A percentile compares a stretch with the other conserved stretches of the same genome.
Conservation (phyloP, 1,140 invertebrate species). For the Yoshiicerus persimilis region DNA sequence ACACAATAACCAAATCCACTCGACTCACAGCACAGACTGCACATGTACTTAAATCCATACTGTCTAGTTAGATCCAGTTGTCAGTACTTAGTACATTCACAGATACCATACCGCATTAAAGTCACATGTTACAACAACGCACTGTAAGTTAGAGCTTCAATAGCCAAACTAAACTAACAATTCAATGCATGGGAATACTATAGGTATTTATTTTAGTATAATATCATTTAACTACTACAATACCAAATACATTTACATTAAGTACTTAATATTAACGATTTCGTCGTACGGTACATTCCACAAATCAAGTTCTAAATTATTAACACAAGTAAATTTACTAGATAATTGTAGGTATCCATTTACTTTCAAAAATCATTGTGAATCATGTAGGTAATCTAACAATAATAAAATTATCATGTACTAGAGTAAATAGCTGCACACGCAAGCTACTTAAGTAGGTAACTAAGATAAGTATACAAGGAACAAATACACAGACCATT, state of each 20-base stretch:
- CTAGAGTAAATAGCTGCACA: background rate
- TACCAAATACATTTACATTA: background rate
- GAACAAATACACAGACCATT: conserved; percentile 7
- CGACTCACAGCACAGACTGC: background rate
- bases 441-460: background rate
- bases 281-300: background rate
- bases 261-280: background rate
- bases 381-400: background rate
- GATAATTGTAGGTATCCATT: background rate
- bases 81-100: background rate
- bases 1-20: background rate
- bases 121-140: background rate
- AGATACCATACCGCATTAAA: background rate
- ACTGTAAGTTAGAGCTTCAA: background rate
- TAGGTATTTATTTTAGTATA: background rate
- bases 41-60: background rate
- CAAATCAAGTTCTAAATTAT: background rate
- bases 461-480: conserved; percentile 17
- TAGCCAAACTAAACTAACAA: background rate
- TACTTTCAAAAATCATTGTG: background rate
- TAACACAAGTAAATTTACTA: background rate
- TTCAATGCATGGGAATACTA: background rate
- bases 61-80: background rate
- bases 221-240: background rate
- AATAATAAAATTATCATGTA: background rate